Evolutionary conservation across 2,797 vertebrate genomes (phyloP), one percentile per base, ranked within the genome.

Genomic region (Garrulus glandarius): DNA sequence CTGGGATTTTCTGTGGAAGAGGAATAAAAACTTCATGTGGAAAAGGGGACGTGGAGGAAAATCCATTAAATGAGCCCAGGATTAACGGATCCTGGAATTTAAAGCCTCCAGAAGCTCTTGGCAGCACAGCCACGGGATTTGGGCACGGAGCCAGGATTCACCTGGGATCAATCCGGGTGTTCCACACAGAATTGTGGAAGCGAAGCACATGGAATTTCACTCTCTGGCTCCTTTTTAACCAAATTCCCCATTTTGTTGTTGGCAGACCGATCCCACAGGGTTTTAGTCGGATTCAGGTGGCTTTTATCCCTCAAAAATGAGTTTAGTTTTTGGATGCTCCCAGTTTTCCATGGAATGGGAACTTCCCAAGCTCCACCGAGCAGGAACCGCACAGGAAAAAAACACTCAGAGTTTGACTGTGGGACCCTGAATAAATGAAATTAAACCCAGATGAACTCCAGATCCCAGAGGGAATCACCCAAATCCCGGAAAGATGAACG

Each of bases 101-200:
- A 9, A 23, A 68, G 18, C 13, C 39, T 68, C 5, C 39, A 13
- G 49, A 3, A 41, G 56, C 41, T 69, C 47, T 14, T 19, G 5
- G 57, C 57, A 61, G 57, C 34, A 8, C 22, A 7, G 44, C 72
- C 23, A 8, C 1, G 1, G 10, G 13, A 23, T 46, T 15, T 43
- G 4, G 57, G 67, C 29, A 15, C 2, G 11, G 59, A 50, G 19
- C 27, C 29, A 36, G 36, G 41, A 16, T 34, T 34, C 15, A 0
- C 56, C 13, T 1, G 4, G 37, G 11, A 7, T 9, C 10, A 1
- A 0, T 18, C 43, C 1, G 1, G 13, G 8, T 0, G 2, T 32
- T 63, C 9, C 39, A 4, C 11, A 0, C 1, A 1, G 30, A n/a
- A 14, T 8, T 17, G 10, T 1, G 0, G 65, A 22, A 15, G 26